Evolutionary conservation across 2,113 vertebrate genomes (phyloP).

Genomic region (Dasyprocta punctata): DNA sequence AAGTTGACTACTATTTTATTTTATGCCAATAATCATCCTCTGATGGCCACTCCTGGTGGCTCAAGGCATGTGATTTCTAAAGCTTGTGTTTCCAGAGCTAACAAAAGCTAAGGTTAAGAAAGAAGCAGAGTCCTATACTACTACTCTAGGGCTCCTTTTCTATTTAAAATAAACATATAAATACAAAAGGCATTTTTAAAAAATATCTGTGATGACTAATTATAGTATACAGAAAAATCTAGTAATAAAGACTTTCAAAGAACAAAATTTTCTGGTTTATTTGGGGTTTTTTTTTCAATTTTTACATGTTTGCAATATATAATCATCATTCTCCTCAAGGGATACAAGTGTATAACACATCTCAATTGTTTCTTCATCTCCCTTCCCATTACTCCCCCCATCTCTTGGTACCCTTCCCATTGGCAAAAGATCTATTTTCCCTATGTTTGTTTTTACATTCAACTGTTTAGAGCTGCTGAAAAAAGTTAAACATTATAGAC

Average conservation of each 20-base stretch:
- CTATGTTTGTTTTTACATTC: background rate
- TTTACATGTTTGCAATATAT: background rate
- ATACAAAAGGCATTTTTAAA: background rate
- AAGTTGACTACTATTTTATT: background rate
- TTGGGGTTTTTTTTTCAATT: background rate
- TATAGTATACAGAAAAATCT: background rate
- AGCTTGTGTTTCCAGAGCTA: background rate
- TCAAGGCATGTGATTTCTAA: background rate
- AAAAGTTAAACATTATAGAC: background rate
- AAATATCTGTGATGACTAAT: background rate
- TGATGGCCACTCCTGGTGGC: background rate
- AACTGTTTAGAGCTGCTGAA: background rate
- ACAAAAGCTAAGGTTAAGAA: conserved; percentile 25
- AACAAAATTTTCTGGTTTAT: background rate
- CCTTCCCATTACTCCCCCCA: background rate
- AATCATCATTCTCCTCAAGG: background rate
- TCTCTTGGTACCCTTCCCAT: background rate
- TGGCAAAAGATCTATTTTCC: background rate
- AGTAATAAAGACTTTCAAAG: background rate
- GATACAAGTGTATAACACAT: background rate
- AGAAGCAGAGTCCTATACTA: background rate
- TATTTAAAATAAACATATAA: background rate
- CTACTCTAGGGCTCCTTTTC: background rate
- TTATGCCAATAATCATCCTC: background rate
- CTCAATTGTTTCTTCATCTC: background rate